A percentile compares a stretch with the other conserved stretches of the same genome.
phyloP scores from a whole-genome alignment of 2,113 vertebrate genomes.

The Alligator sinensis region DNA sequence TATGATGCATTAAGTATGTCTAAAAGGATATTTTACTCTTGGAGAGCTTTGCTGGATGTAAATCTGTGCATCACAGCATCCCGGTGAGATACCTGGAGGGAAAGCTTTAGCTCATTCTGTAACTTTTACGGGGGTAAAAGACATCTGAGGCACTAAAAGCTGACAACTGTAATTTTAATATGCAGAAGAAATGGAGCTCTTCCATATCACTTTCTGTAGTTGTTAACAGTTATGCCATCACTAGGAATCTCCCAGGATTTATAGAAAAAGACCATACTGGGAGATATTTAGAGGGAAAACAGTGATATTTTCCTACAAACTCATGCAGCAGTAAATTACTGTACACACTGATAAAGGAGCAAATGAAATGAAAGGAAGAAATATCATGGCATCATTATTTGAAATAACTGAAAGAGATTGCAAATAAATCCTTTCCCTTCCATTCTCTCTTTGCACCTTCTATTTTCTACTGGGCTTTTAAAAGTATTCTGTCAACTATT shows the following conservation, averaged over 20 bases:
- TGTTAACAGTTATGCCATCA: slow-evolving; percentile 68
- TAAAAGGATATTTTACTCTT: slow-evolving; percentile 65
- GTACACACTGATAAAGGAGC: slow-evolving; percentile 37
- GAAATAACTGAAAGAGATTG: not conserved
- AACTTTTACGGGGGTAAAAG: slow-evolving; percentile 69
- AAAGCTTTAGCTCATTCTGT: slow-evolving; percentile 72
- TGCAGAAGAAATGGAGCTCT: slow-evolving; percentile 70
- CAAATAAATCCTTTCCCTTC: not conserved
- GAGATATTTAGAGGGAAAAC: slow-evolving; percentile 63
- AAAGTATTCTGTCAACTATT: not conserved
- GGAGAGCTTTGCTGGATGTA: slow-evolving; percentile 54
- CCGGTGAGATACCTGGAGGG: slow-evolving; percentile 73
- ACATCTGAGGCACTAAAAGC: slow-evolving; percentile 67
- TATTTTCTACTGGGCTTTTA: not conserved
- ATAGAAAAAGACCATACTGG: slow-evolving; percentile 58
- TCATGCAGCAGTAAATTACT: slow-evolving; percentile 43
- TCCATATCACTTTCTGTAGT: slow-evolving; percentile 65
- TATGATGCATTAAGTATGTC: slow-evolving; percentile 67
- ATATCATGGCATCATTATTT: not conserved
- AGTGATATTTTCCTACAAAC: slow-evolving; percentile 16
- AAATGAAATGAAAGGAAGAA: slow-evolving; percentile 10
- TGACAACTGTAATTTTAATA: slow-evolving; percentile 71
- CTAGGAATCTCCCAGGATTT: slow-evolving; percentile 68
- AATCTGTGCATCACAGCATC: slow-evolving; percentile 61
- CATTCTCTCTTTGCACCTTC: not conserved